Percentiles rank a stretch among this genome's conserved stretches.
Evolutionary conservation across 2,113 vertebrate genomes (phyloP).

Genomic region (Nettapus auritus): DNA sequence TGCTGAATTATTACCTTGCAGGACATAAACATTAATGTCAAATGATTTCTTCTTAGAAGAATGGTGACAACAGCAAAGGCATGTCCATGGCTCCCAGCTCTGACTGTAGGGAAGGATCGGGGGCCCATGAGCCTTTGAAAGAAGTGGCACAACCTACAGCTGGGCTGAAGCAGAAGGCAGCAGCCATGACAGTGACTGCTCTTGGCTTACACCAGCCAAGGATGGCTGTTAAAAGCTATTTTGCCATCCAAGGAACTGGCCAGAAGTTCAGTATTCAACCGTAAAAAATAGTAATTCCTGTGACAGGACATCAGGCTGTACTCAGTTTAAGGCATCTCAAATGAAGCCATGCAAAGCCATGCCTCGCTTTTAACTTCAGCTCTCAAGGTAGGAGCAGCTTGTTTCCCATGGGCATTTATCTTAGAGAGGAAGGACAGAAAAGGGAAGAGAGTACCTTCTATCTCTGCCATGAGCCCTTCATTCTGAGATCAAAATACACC

Average conservation of each 20-base stretch:
- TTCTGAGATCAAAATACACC: not conserved
- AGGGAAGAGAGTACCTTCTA: not conserved
- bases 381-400: not conserved
- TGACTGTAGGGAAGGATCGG: fast-evolving
- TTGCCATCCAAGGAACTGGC: not conserved
- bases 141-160: not conserved
- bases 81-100: not conserved
- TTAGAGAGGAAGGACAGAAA: not conserved
- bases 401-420: not conserved
- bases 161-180: not conserved
- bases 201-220: not conserved
- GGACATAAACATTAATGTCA: not conserved
- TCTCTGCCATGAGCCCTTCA: fast-evolving
- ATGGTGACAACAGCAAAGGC: not conserved
- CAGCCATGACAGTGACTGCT: not conserved
- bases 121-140: fast-evolving
- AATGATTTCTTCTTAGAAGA: not conserved
- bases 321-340: not conserved
- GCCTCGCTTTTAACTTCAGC: not conserved
- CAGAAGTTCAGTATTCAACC: not conserved
- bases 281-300: not conserved
- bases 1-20: not conserved
- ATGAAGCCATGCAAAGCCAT: not conserved
- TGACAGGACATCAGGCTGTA: not conserved
- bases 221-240: not conserved